Conservation (phyloP, 1,140 invertebrate species). For the Oncopeltus fasciatus region DNA sequence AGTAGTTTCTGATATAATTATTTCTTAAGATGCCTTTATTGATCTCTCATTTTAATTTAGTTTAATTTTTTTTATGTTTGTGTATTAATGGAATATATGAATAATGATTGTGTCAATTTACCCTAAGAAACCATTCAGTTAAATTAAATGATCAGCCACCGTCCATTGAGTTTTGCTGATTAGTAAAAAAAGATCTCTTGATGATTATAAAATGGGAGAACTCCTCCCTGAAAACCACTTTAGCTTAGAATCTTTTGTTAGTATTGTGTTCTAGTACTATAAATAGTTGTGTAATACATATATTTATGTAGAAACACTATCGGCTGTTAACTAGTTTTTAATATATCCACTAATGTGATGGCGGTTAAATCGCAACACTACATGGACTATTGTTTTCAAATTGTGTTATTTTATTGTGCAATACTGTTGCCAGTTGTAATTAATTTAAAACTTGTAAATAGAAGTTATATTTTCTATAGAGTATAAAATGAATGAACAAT, state of each 20-base stretch:
- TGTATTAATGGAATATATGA: too few species aligned
- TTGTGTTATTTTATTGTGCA: conserved; percentile 9
- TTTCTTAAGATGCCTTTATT: too few species aligned
- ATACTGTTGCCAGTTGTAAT: conserved; percentile 12
- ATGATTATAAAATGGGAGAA: background rate
- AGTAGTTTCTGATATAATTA: too few species aligned
- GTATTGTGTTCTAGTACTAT: conserved; percentile 2
- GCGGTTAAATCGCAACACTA: too few species aligned
- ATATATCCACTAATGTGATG: too few species aligned
- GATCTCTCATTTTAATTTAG: too few species aligned
- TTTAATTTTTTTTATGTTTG: too few species aligned
- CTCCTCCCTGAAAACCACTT: background rate
- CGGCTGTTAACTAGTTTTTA: conserved; percentile 11
- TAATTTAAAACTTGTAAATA: conserved; percentile 8
- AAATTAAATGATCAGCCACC: background rate
- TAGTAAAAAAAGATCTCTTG: conserved; percentile 1
- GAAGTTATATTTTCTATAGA: conserved; percentile 10
- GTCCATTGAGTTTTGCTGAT: conserved; percentile 5
- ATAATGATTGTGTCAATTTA: too few species aligned
- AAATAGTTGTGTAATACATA: conserved; percentile 2
- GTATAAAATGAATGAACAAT: background rate
- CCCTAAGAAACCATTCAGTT: too few species aligned
- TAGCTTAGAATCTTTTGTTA: conserved; percentile 1
- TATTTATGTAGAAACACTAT: conserved; percentile 13
- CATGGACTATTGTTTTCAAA: background rate